A percentile compares a stretch with the other conserved stretches of the same genome.
These are phyloP conservation scores for Brachionus angularis DNA, from an alignment of 1,140 invertebrate genomes.

Conservation along the genomic window DNA sequence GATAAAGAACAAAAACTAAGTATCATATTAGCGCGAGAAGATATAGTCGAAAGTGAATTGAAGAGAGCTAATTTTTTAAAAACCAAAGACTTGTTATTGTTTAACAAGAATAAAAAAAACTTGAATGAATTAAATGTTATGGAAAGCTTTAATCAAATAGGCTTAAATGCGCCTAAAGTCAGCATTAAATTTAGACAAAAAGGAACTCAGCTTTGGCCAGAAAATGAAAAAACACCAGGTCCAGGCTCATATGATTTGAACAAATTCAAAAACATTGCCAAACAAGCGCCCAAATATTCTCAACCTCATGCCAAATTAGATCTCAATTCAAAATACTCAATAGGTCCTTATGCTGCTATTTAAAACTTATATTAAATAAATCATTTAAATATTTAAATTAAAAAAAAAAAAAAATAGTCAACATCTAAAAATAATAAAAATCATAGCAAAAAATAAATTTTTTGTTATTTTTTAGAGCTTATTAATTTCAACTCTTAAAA, in stretches of 20 bases:
- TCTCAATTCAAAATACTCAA: constrained; percentile 15
- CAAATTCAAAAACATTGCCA: constrained; percentile 34
- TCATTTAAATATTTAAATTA: not conserved
- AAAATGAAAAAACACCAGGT: constrained; percentile 21
- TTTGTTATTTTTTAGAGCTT: too few species aligned
- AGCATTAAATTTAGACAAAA: constrained; percentile 40
- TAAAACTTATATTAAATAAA: not conserved
- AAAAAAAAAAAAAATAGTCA: not conserved
- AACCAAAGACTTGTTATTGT: not conserved
- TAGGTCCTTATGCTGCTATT: constrained; percentile 7
- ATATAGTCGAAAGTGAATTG: constrained; percentile 9
- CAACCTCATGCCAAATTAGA: constrained; percentile 2
- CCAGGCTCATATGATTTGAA: constrained; percentile 25
- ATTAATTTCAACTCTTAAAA: too few species aligned
- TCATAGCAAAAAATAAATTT: too few species aligned
- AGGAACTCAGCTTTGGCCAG: constrained; percentile 22
- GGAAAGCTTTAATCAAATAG: constrained; percentile 28
- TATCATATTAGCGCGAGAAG: not conserved
- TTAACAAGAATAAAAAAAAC: not conserved
- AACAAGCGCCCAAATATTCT: constrained; percentile 34
- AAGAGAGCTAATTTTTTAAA: not conserved
- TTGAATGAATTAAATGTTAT: not conserved
- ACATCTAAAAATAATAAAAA: too few species aligned
- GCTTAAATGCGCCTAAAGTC: constrained; percentile 20
- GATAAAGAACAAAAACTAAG: not conserved